Conservation (phyloP, 1,140 invertebrate genomes). For the Caenorhabditis briggsae region DNA sequence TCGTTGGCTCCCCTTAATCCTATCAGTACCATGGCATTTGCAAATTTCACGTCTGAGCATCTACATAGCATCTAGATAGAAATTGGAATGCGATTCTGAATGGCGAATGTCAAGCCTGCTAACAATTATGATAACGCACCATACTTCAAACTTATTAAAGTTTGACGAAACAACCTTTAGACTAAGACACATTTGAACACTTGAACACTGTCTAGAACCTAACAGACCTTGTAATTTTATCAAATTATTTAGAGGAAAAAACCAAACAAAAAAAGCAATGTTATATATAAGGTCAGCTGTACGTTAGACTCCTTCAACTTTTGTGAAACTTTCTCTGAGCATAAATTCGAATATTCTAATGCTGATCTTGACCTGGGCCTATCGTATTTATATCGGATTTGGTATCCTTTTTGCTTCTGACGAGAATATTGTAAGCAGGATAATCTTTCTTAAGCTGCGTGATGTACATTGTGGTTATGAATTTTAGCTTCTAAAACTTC, state of each 20-base stretch:
- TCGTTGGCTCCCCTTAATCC: slow-evolving; percentile 7
- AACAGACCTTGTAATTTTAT: no score
- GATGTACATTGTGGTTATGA: no score
- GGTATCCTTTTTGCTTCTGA: background rate
- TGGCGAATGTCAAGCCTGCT: background rate
- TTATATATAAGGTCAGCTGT: no score
- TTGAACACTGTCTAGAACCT: background rate
- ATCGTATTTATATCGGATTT: background rate
- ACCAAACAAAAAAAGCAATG: no score
- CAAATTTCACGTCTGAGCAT: background rate
- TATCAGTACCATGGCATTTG: slow-evolving; percentile 5
- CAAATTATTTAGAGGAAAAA: no score
- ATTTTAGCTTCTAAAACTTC: background rate
- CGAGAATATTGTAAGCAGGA: background rate
- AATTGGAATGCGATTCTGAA: background rate
- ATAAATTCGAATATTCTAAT: background rate
- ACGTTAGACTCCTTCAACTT: no score
- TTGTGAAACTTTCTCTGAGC: background rate
- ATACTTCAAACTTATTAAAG: background rate
- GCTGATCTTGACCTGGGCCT: slow-evolving; percentile 5
- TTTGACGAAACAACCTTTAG: background rate
- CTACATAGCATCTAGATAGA: background rate
- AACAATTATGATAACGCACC: background rate
- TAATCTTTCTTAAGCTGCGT: background rate
- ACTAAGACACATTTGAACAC: background rate